These are phyloP conservation scores for Pilophorus perplexus DNA, from an alignment of 2,888 invertebrate species.

Conservation along the genomic window DNA sequence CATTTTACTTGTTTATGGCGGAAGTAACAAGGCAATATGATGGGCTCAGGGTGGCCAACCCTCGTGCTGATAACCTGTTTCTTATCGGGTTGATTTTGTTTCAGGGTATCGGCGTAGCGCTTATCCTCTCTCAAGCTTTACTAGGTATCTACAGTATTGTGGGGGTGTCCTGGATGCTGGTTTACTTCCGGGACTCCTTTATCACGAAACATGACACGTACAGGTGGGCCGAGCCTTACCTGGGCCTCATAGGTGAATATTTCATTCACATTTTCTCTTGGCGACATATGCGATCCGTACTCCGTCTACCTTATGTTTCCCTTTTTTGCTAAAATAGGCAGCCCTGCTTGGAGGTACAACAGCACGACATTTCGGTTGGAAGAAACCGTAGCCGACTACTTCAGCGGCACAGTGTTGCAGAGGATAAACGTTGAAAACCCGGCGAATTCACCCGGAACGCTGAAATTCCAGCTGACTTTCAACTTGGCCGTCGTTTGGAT, in stretches of 20 bases:
- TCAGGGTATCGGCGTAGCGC: constrained; percentile 76
- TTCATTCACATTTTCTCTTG: neutral
- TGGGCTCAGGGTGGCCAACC: neutral
- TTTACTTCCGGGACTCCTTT: constrained; percentile 83
- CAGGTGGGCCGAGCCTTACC: constrained; percentile 75
- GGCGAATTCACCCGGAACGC: constrained; percentile 58
- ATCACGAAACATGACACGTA: constrained; percentile 74
- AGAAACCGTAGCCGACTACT: constrained; percentile 80
- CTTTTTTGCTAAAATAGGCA: constrained; percentile 8
- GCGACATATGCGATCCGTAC: neutral
- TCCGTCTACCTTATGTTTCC: neutral
- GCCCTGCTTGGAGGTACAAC: constrained; percentile 51
- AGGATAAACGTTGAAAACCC: constrained; percentile 54
- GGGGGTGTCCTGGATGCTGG: constrained; percentile 87
- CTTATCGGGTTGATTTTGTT: constrained; percentile 41
- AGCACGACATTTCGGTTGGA: constrained; percentile 58
- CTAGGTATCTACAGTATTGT: constrained; percentile 84
- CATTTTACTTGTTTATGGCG: too few species aligned
- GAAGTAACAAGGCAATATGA: too few species aligned
- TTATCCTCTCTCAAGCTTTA: constrained; percentile 74
- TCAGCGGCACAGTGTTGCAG: constrained; percentile 79
- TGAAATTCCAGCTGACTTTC: constrained; percentile 85
- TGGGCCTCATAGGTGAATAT: constrained; percentile 49
- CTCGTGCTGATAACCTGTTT: too few species aligned
- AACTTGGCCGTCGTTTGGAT: constrained; percentile 88